phyloP scores from a whole-genome alignment of 2,888 invertebrate genomes.

The Plebejus anna region DNA sequence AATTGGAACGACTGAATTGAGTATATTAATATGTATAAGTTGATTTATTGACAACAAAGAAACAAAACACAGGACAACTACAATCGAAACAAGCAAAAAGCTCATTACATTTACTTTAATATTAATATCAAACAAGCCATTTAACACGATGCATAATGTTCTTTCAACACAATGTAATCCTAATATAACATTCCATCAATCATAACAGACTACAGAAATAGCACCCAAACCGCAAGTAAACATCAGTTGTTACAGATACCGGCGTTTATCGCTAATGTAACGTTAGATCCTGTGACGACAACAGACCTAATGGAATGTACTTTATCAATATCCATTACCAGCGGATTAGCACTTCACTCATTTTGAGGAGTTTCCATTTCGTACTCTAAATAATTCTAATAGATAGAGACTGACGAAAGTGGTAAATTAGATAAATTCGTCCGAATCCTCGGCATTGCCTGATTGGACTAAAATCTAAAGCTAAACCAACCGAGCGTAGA shows the following conservation, averaged over 20 bases:
- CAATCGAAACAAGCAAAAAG: not conserved
- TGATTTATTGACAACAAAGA: not conserved
- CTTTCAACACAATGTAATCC: slow-evolving; percentile 4
- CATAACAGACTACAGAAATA: slow-evolving; percentile 36
- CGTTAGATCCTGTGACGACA: slow-evolving; percentile 30
- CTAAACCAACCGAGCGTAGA: not conserved
- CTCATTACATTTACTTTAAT: not conserved
- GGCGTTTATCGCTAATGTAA: slow-evolving; percentile 48
- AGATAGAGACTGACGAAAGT: not conserved
- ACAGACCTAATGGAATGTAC: slow-evolving; percentile 16
- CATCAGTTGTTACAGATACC: slow-evolving; percentile 45
- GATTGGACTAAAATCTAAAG: not conserved
- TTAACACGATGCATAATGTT: not conserved
- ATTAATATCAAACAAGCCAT: not conserved
- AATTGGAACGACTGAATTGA: not conserved
- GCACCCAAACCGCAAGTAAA: slow-evolving; percentile 39
- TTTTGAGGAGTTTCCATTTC: not conserved
- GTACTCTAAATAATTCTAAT: not conserved
- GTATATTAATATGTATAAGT: not conserved
- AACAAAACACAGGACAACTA: not conserved
- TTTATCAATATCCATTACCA: slow-evolving; percentile 22
- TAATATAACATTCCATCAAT: slow-evolving; percentile 19
- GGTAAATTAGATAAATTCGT: not conserved
- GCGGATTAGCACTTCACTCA: slow-evolving; percentile 13
- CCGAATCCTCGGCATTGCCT: not conserved